Evolutionary conservation across 2,797 vertebrate species (phyloP).

Genomic region (Dromococcyx pavoninus): DNA sequence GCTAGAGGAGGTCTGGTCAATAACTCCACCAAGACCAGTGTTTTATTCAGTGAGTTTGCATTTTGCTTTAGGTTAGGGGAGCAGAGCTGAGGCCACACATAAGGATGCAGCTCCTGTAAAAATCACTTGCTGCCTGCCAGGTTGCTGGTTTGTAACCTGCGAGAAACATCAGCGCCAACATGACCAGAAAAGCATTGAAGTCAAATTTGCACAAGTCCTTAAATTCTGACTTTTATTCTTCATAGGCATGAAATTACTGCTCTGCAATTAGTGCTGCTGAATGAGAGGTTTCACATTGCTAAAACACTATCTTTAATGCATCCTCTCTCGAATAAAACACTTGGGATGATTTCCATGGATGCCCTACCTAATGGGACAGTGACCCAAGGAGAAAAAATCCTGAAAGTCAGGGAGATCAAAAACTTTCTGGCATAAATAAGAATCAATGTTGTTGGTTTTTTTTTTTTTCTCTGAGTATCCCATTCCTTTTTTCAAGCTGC

Average conservation of each 20-base stretch:
- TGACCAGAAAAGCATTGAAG: not conserved
- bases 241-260: not conserved
- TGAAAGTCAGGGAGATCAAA: not conserved
- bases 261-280: not conserved
- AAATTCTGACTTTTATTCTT: not conserved
- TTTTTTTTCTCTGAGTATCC: not conserved
- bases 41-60: not conserved
- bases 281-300: not conserved
- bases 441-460: not conserved
- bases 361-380: not conserved
- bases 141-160: accelerated
- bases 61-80: not conserved
- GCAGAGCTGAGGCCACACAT: not conserved
- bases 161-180: not conserved
- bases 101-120: not conserved
- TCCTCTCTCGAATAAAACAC: not conserved
- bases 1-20: not conserved
- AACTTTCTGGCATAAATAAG: not conserved
- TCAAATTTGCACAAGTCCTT: not conserved
- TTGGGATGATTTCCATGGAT: not conserved
- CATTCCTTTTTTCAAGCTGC: conserved; percentile 25
- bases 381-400: not conserved
- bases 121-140: not conserved
- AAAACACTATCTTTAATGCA: not conserved
- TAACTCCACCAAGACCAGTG: not conserved